Evolutionary conservation across 2,113 vertebrate species (phyloP).

Genomic region (Zosterops japonicus): DNA sequence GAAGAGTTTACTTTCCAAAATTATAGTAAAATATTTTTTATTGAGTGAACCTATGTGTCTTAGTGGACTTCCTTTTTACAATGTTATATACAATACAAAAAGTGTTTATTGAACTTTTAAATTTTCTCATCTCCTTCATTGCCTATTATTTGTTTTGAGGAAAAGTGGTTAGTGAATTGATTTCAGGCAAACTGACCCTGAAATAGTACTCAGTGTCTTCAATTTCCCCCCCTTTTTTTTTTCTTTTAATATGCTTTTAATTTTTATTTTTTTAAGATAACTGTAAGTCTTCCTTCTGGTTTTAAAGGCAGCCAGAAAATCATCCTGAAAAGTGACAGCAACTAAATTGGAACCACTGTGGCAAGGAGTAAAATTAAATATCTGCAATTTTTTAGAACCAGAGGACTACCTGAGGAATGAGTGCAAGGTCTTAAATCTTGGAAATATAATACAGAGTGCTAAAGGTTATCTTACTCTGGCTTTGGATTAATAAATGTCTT

Average conservation of each 20-base stretch:
- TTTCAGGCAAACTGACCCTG: background rate
- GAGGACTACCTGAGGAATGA: background rate
- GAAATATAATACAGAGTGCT: background rate
- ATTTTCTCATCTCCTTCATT: background rate
- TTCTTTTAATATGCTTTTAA: background rate
- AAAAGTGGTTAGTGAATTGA: background rate
- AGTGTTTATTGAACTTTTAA: background rate
- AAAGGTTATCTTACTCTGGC: background rate
- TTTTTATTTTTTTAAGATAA: too few species aligned
- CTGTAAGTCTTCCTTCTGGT: background rate
- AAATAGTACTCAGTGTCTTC: background rate
- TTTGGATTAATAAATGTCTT: background rate
- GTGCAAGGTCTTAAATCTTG: background rate
- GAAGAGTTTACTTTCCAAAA: background rate
- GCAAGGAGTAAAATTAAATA: background rate
- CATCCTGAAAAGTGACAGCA: background rate
- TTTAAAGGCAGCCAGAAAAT: background rate
- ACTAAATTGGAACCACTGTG: background rate
- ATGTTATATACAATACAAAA: background rate
- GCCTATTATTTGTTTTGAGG: background rate
- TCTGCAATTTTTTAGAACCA: background rate
- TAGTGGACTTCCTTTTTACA: background rate
- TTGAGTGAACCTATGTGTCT: background rate
- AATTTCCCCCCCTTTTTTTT: accelerated
- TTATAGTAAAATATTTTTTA: background rate